Evolutionary conservation across 2,888 invertebrate species (phyloP).

Genomic region (Euproctis similis): DNA sequence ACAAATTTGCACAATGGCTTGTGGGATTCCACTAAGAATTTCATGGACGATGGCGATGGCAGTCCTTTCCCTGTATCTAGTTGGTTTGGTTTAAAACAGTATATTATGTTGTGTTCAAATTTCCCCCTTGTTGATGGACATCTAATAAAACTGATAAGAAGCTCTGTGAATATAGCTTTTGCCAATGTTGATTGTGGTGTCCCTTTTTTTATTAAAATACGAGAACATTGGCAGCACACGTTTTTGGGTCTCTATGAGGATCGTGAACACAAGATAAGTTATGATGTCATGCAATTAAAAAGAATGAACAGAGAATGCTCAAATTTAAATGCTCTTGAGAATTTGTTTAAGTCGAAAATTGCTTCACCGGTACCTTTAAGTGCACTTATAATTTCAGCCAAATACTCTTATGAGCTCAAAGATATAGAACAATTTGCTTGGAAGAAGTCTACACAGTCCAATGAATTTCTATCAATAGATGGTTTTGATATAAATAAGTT

Average conservation of each 20-base stretch:
- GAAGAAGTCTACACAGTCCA: constrained; percentile 70
- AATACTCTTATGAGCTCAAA: constrained; percentile 83
- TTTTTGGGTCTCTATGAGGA: constrained; percentile 88
- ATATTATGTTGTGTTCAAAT: constrained; percentile 83
- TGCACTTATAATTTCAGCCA: constrained; percentile 82
- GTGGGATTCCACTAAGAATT: constrained; percentile 58
- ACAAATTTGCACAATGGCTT: constrained; percentile 57
- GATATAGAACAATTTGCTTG: constrained; percentile 78
- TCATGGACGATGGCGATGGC: constrained; percentile 57
- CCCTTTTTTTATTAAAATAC: constrained; percentile 91
- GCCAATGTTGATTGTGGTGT: constrained; percentile 87
- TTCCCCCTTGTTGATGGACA: constrained; percentile 80
- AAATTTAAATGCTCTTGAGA: constrained; percentile 87
- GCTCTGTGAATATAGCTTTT: constrained; percentile 87
- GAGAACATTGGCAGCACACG: constrained; percentile 86
- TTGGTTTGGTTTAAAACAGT: constrained; percentile 90
- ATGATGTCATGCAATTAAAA: constrained; percentile 92
- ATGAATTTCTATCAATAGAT: constrained; percentile 66
- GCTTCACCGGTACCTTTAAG: constrained; percentile 78
- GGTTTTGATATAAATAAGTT: constrained; percentile 66
- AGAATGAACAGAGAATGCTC: constrained; percentile 86
- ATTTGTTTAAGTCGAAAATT: constrained; percentile 93
- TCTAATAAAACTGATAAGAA: constrained; percentile 84
- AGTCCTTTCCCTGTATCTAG: constrained; percentile 77
- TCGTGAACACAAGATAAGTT: constrained; percentile 85